Conservation (phyloP, 2,797 vertebrate genomes). For the Myotis pilosus region DNA sequence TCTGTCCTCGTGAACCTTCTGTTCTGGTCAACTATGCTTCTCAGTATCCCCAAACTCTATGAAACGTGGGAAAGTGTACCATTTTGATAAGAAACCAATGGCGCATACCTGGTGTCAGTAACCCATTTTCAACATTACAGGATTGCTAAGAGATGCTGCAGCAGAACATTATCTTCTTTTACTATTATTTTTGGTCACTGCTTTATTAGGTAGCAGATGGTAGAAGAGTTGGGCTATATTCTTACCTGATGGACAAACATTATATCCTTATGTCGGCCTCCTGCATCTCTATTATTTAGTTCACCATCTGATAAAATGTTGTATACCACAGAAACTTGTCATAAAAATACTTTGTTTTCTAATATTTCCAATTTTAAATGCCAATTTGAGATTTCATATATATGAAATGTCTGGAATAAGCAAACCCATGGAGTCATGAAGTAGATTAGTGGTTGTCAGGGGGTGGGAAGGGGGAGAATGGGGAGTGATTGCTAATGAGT, state of each 20-base stretch:
- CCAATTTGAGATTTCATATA: background rate
- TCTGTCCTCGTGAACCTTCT: background rate
- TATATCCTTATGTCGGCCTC: background rate
- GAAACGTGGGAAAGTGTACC: background rate
- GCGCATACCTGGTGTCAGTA: background rate
- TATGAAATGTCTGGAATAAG: background rate
- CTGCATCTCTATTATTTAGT: background rate
- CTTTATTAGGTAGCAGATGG: background rate
- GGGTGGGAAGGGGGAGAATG: background rate
- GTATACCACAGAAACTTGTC: background rate
- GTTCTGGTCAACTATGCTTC: background rate
- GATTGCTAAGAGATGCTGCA: background rate
- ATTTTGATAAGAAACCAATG: background rate
- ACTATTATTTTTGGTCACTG: background rate
- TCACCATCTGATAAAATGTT: background rate
- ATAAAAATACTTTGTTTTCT: background rate
- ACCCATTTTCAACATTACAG: background rate
- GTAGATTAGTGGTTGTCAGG: background rate
- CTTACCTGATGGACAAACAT: background rate
- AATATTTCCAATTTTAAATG: conserved; percentile 13
- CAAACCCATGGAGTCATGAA: background rate
- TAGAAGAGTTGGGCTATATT: background rate
- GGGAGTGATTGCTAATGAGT: background rate
- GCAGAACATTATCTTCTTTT: background rate
- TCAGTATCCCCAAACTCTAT: background rate